Base-by-base conservation (phyloP, 2,888 invertebrate genomes). In the Macroteleia sp. region DNA sequence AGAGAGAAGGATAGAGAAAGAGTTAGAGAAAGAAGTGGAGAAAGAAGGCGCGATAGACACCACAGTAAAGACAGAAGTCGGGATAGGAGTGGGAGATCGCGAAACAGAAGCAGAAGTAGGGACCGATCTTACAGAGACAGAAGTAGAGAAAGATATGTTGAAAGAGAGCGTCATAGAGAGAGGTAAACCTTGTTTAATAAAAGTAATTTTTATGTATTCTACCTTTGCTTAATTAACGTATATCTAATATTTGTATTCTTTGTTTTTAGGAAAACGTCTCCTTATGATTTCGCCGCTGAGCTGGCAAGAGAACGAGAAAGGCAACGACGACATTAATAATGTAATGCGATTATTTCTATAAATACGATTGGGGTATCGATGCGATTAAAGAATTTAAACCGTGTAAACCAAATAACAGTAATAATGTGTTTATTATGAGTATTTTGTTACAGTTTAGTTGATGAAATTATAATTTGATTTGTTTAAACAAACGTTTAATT, bases 261-360 rank as follows among this genome's bases (percentile, higher is more conserved):
- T 50, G 5, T 67, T 46, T 85, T 84, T 32, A 91, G 91, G 66
- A 85, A 87, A 79, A 75, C 79, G 17, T 91, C 91, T 14, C 90
- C 89, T 1, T 83, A 88, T 30, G 90, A 92, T 69, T 92, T 89
- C 74, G 89, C 91, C 0, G 85, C 88, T 32, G 92, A 91, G 81
- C 82, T 92, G 50, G 88, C 90, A 36, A 85, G 91, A 41, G 92
- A 92, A 81, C 86, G 85, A 71, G 92, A 92, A 71, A 87, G 92
- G 81, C 92, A 92, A 87, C 89, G 90, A 83, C 87, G 87, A 90
- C 74, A 67, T 46, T 67, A 67, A 67, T 14, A 20, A 34, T 46
- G 9, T 66, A 50, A 54, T 48, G 57, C 22, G 39, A 79, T 79
- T 79, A 81, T 82, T 86, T 87, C 82, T 87, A 87, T 82, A 82